These are phyloP conservation scores for Piezodorus guildinii DNA, from an alignment of 1,140 invertebrate species.

Conservation along the genomic window DNA sequence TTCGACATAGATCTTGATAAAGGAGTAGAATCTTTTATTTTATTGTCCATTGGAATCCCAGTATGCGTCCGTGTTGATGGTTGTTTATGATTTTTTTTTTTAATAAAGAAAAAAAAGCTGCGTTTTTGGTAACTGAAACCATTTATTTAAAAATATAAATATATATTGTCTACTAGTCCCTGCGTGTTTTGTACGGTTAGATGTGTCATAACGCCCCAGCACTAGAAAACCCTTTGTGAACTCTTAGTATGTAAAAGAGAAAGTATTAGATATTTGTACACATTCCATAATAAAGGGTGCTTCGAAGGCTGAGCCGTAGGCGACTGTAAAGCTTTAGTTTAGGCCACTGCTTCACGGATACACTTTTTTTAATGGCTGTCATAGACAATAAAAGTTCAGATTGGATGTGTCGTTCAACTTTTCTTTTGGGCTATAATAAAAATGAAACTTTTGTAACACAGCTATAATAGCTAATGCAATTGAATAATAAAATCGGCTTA, in stretches of 20 bases:
- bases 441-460: too few species aligned
- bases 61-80: constrained; percentile 2
- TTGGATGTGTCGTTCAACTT: neutral
- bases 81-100: neutral
- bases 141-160: neutral
- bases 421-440: too few species aligned
- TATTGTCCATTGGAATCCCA: neutral
- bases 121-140: neutral
- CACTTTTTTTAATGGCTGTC: constrained; percentile 13
- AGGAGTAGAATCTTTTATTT: constrained; percentile 10
- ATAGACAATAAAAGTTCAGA: constrained; percentile 15
- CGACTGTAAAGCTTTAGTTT: too few species aligned
- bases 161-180: constrained; percentile 8
- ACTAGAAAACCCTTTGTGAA: too few species aligned
- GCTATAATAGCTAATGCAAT: too few species aligned
- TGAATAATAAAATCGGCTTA: constrained; percentile 3
- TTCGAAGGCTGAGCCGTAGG: too few species aligned
- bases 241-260: too few species aligned
- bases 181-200: constrained; percentile 13
- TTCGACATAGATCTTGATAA: neutral
- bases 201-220: too few species aligned
- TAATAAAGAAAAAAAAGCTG: neutral
- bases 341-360: neutral
- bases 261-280: too few species aligned
- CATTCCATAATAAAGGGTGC: too few species aligned